A percentile compares a stretch with the other conserved stretches of the same genome.
Conservation (phyloP, 2,888 invertebrate species). For the Nymphalis polychloros region DNA sequence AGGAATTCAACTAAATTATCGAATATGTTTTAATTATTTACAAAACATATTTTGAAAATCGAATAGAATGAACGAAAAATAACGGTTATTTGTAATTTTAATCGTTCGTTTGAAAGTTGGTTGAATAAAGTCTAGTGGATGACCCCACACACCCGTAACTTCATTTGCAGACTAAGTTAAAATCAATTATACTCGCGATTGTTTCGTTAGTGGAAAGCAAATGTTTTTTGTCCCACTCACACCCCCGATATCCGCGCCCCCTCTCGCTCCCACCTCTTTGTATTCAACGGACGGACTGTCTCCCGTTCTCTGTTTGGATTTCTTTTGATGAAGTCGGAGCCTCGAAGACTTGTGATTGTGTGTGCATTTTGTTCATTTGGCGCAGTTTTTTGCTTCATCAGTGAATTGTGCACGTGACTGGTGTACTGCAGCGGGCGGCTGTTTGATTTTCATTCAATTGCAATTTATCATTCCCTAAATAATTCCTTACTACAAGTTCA, state of each 20-base stretch:
- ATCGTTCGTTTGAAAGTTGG: not conserved
- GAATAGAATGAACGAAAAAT: not conserved
- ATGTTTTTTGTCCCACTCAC: constrained; percentile 64
- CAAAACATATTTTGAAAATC: not conserved
- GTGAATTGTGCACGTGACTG: constrained; percentile 37
- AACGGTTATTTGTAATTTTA: not conserved
- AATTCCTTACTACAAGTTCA: not conserved
- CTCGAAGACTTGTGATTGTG: constrained; percentile 46
- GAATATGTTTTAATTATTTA: too few species aligned
- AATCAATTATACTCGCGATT: constrained; percentile 80
- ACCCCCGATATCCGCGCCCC: constrained; percentile 26
- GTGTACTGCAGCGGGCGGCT: constrained; percentile 16
- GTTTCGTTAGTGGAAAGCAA: constrained; percentile 74
- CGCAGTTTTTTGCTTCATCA: constrained; percentile 42
- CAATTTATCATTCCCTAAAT: constrained; percentile 8
- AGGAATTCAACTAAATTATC: not conserved
- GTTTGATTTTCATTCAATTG: constrained; percentile 7
- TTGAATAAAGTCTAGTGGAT: not conserved
- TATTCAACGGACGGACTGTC: constrained; percentile 70
- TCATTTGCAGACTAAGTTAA: constrained; percentile 56
- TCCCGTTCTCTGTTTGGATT: constrained; percentile 64
- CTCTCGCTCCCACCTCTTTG: constrained; percentile 52
- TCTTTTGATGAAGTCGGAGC: constrained; percentile 75
- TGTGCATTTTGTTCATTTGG: constrained; percentile 49
- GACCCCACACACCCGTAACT: constrained; percentile 6